Percentiles rank a stretch among this genome's conserved stretches.
phyloP scores from a whole-genome alignment of 2,888 invertebrate genomes.

The Athalia circularis region DNA sequence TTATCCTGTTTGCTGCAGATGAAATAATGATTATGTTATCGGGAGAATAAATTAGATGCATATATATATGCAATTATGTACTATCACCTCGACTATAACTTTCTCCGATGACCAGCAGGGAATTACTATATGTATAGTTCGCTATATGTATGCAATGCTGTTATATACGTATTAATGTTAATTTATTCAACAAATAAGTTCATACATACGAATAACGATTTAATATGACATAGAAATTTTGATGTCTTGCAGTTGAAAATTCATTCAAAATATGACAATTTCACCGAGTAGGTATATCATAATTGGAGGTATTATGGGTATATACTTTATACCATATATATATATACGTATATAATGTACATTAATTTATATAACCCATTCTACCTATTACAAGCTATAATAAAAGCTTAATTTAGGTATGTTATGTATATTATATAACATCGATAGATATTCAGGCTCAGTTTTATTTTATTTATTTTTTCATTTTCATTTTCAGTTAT shows the following conservation, averaged over 20 bases:
- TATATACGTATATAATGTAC: slow-evolving; percentile 29
- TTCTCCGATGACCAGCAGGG: slow-evolving; percentile 13
- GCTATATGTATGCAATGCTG: too few species aligned
- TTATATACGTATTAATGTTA: too few species aligned
- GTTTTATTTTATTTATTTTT: background rate
- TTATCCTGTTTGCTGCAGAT: too few species aligned
- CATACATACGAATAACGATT: too few species aligned
- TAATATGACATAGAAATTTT: too few species aligned
- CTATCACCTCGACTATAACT: slow-evolving; percentile 4
- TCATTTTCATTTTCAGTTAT: background rate
- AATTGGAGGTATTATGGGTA: too few species aligned
- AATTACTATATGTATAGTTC: background rate
- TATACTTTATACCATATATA: background rate
- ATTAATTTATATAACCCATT: slow-evolving; percentile 38
- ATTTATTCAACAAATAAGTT: background rate
- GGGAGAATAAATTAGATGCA: background rate
- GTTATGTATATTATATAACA: slow-evolving; percentile 48
- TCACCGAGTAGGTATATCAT: background rate
- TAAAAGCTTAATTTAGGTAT: slow-evolving; percentile 53
- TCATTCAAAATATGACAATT: background rate
- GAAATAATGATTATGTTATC: too few species aligned
- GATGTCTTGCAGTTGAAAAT: slow-evolving; percentile 17
- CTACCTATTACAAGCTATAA: slow-evolving; percentile 53
- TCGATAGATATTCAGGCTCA: slow-evolving; percentile 49
- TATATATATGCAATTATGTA: background rate